These are phyloP conservation scores for Formica selysi DNA, from an alignment of 1,140 invertebrate species.

Conservation along the genomic window DNA sequence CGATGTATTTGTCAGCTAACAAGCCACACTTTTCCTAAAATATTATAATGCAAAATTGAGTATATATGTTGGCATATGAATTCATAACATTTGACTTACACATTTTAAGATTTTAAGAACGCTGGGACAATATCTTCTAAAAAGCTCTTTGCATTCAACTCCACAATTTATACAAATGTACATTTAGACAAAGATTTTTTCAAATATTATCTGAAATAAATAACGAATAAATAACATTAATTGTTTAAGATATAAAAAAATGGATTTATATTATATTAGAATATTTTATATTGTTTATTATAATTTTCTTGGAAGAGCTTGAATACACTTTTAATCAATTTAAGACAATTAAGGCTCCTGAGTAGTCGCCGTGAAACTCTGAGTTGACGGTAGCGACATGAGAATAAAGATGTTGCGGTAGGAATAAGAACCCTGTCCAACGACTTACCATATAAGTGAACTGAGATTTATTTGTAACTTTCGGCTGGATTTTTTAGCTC, in stretches of 20 bases:
- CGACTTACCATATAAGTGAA: no score
- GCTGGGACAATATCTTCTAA: slow-evolving; percentile 89
- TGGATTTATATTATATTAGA: neutral
- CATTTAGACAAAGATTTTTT: slow-evolving; percentile 70
- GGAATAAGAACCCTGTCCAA: no score
- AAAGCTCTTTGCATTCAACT: slow-evolving; percentile 87
- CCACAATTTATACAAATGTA: slow-evolving; percentile 91
- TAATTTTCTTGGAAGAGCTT: no score
- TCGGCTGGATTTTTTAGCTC: no score
- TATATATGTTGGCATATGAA: neutral
- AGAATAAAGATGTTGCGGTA: no score
- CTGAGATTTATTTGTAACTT: no score
- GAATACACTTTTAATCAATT: neutral
- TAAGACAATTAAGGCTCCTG: neutral
- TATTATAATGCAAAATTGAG: slow-evolving; percentile 13
- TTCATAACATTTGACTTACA: slow-evolving; percentile 86
- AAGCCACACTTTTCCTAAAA: slow-evolving; percentile 91
- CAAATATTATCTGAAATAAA: slow-evolving; percentile 36
- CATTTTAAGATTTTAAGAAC: slow-evolving; percentile 91
- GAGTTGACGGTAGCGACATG: no score
- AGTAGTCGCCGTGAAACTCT: no score
- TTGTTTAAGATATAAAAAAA: neutral
- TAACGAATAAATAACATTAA: slow-evolving; percentile 2
- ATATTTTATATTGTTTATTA: neutral
- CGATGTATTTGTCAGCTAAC: slow-evolving; percentile 95